Evolutionary conservation across 2,113 vertebrate genomes (phyloP).

Genomic region (Petromus typicus): DNA sequence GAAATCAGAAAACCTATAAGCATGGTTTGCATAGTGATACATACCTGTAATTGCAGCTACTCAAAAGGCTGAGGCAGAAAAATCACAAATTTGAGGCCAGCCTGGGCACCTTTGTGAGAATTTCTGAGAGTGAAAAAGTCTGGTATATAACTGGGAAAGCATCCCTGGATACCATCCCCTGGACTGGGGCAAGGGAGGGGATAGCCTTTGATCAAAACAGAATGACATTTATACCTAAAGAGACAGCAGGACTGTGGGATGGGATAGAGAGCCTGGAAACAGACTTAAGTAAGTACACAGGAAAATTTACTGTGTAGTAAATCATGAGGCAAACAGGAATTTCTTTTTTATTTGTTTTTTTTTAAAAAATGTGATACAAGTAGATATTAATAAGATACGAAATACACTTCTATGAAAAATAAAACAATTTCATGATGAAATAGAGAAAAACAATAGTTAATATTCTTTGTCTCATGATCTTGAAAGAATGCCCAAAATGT

Average conservation of each 20-base stretch:
- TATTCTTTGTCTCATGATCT: background rate
- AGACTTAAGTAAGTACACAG: background rate
- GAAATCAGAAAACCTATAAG: slow-evolving; percentile 5
- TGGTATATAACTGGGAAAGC: background rate
- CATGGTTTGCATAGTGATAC: background rate
- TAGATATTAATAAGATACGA: background rate
- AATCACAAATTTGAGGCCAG: background rate
- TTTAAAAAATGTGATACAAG: background rate
- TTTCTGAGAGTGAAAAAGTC: background rate
- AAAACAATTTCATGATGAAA: background rate
- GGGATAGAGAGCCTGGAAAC: slow-evolving; percentile 23
- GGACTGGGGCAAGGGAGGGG: background rate
- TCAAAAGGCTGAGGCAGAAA: background rate
- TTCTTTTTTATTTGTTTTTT: background rate
- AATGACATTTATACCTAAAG: background rate
- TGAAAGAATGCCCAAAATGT: background rate
- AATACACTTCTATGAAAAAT: background rate
- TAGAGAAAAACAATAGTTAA: background rate
- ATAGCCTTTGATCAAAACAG: background rate
- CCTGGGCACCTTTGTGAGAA: background rate
- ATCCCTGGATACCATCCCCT: background rate
- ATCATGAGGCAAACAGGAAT: background rate
- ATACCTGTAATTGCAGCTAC: background rate
- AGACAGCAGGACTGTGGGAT: background rate
- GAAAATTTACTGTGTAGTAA: background rate